Conservation (phyloP, 2,113 vertebrate genomes). For the Dasyprocta punctata region DNA sequence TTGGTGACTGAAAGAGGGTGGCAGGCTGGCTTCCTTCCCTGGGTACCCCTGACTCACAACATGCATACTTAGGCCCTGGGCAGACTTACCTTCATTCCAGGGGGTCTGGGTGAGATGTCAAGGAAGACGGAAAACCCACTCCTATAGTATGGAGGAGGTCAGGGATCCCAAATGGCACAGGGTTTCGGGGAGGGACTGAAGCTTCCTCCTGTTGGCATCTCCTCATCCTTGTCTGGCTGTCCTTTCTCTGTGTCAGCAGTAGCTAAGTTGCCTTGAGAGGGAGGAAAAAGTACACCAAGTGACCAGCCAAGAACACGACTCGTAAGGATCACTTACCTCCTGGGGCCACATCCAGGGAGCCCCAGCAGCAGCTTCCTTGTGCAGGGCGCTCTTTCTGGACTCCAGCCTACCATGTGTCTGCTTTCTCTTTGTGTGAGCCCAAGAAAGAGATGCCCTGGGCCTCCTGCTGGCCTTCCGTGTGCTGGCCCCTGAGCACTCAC, state of each 20-base stretch:
- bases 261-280: not conserved
- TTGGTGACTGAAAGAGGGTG: not conserved
- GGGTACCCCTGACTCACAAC: rapidly evolving
- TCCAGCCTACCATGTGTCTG: no score
- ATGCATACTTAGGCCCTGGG: rapidly evolving
- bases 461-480: rapidly evolving
- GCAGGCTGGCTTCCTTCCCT: not conserved
- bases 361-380: not conserved
- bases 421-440: not conserved
- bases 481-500: rapidly evolving
- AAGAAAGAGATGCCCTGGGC: not conserved
- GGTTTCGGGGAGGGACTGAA: rapidly evolving
- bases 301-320: not conserved
- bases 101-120: not conserved
- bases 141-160: not conserved
- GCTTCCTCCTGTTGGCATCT: not conserved
- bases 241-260: not conserved
- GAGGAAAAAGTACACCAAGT: rapidly evolving
- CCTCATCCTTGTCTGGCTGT: not conserved
- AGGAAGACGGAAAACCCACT: not conserved
- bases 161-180: not conserved
- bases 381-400: not conserved
- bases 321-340: rapidly evolving
- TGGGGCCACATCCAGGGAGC: rapidly evolving
- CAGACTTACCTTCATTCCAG: rapidly evolving